A percentile compares a stretch with the other conserved stretches of the same genome.
Evolutionary conservation across 2,888 invertebrate species (phyloP).

Genomic region (Drosophila meridiana): DNA sequence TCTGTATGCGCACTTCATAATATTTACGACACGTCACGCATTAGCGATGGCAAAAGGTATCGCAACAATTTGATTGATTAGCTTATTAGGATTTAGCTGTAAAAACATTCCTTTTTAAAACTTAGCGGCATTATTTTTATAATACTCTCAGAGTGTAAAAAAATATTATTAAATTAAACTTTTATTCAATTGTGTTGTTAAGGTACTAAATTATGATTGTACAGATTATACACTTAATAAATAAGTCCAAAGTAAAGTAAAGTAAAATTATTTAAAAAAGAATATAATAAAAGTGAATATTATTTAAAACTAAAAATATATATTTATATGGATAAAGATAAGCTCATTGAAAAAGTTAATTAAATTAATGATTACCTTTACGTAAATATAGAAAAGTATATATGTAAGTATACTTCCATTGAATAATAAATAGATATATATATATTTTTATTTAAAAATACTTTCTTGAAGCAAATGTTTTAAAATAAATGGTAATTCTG

Average conservation of each 20-base stretch:
- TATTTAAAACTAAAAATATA: background rate
- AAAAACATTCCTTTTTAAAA: background rate
- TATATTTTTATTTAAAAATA: background rate
- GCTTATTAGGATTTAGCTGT: conserved; percentile 10
- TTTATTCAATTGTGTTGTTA: no score
- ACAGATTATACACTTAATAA: no score
- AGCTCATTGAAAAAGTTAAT: no score
- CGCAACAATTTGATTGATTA: conserved; percentile 34
- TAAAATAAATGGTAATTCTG: background rate
- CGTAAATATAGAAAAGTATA: no score
- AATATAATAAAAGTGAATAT: background rate
- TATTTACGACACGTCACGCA: conserved; percentile 35
- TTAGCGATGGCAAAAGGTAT: conserved; percentile 32
- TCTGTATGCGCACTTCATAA: conserved; percentile 25
- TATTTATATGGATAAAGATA: background rate
- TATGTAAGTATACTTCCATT: no score
- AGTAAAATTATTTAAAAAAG: background rate
- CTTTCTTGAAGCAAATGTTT: background rate
- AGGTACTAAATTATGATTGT: no score
- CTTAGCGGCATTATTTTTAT: background rate
- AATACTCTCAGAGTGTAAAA: background rate
- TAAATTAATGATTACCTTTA: no score
- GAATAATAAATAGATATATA: no score
- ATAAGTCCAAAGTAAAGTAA: no score
- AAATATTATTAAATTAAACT: no score